Conservation (phyloP, 2,888 invertebrate species). For the Aphrophora alni region DNA sequence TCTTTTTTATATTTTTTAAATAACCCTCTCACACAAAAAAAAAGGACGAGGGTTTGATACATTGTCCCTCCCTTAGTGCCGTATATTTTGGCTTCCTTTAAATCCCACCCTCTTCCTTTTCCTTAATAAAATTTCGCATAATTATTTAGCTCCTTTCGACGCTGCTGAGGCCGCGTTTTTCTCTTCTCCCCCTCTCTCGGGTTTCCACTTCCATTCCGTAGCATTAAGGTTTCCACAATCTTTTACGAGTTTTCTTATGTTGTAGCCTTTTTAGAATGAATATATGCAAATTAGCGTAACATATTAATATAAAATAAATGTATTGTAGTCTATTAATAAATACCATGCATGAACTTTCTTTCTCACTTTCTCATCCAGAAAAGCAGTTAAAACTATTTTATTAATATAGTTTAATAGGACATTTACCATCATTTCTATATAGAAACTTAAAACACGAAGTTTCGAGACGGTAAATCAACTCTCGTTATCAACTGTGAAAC, state of each 20-base stretch:
- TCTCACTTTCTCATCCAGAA: too few relatives aligned
- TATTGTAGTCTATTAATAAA: too few relatives aligned
- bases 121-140: conserved; percentile 36
- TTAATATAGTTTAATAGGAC: too few relatives aligned
- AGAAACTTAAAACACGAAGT: too few relatives aligned
- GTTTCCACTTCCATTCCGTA: background rate
- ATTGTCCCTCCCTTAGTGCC: background rate
- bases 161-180: background rate
- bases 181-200: background rate
- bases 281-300: too few relatives aligned
- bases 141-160: conserved; percentile 9
- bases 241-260: background rate
- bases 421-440: too few relatives aligned
- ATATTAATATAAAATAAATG: too few relatives aligned
- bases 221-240: background rate
- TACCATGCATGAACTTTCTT: too few relatives aligned
- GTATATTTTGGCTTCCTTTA: background rate
- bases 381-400: too few relatives aligned
- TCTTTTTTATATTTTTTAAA: background rate
- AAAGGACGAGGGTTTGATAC: background rate
- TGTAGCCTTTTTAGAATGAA: too few relatives aligned
- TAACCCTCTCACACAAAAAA: background rate
- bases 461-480: too few relatives aligned
- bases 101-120: conserved; percentile 11
- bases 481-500: too few relatives aligned